A percentile compares a stretch with the other conserved stretches of the same genome.
These are phyloP conservation scores for Oxytorus armatus DNA, from an alignment of 2,888 invertebrate species.

Conservation along the genomic window DNA sequence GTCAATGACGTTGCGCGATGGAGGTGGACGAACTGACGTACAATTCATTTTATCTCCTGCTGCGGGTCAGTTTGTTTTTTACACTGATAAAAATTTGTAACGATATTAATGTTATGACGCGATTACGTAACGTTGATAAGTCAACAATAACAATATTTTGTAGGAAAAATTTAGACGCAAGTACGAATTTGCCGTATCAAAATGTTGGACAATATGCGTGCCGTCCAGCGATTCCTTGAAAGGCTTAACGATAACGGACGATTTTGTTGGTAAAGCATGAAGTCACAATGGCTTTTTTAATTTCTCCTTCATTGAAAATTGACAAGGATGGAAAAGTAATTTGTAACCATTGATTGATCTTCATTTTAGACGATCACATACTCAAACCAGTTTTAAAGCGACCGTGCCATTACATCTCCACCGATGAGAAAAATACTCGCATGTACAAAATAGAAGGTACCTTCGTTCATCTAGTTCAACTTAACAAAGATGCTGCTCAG, in stretches of 20 bases:
- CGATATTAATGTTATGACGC: conserved; percentile 16
- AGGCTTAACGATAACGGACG: conserved; percentile 71
- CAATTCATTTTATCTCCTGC: conserved; percentile 70
- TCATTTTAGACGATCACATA: conserved; percentile 75
- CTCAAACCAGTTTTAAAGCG: conserved; percentile 67
- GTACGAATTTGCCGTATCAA: conserved; percentile 73
- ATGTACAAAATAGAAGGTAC: conserved; percentile 69
- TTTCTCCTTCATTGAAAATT: not conserved
- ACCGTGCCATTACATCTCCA: conserved; percentile 67
- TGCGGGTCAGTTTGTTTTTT: conserved; percentile 68
- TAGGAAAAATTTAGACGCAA: conserved; percentile 75
- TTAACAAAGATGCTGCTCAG: conserved; percentile 51
- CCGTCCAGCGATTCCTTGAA: conserved; percentile 73
- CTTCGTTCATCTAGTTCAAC: conserved; percentile 58
- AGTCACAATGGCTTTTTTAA: not conserved
- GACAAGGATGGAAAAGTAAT: not conserved
- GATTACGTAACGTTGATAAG: not conserved
- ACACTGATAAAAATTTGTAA: not conserved
- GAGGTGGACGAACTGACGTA: conserved; percentile 70
- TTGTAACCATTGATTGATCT: conserved; percentile 5
- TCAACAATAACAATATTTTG: conserved; percentile 13
- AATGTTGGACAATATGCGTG: conserved; percentile 78
- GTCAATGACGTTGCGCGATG: conserved; percentile 46
- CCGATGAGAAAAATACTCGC: conserved; percentile 56
- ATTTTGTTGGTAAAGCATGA: conserved; percentile 73